A percentile compares a stretch with the other conserved stretches of the same genome.
phyloP scores from a whole-genome alignment of 2,888 invertebrate species.

The Andrena hattorfiana region DNA sequence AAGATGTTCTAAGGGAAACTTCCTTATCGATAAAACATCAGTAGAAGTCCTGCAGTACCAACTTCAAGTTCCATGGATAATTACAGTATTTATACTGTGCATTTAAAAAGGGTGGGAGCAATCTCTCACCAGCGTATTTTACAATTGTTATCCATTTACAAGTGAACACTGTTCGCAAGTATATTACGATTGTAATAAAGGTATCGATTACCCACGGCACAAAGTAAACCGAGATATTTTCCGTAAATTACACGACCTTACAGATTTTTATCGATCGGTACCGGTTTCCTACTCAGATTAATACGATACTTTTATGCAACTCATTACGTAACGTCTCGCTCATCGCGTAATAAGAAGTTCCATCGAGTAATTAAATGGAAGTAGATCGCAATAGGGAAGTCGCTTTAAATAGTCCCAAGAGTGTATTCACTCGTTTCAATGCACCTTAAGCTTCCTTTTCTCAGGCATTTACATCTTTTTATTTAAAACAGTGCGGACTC shows the following conservation, averaged over 20 bases:
- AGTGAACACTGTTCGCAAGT: background rate
- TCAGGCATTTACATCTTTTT: background rate
- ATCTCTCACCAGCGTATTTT: too few species aligned
- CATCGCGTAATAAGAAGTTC: constrained; percentile 11
- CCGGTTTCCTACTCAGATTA: constrained; percentile 28
- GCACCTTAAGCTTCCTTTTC: background rate
- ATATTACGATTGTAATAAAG: background rate
- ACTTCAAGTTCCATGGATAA: too few species aligned
- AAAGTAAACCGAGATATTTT: constrained; percentile 1
- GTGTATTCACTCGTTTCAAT: background rate
- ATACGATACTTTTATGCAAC: constrained; percentile 48
- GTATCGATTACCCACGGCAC: constrained; percentile 20
- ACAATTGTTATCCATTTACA: background rate
- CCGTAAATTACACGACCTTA: constrained; percentile 15
- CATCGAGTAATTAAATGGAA: constrained; percentile 39
- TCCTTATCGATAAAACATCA: constrained; percentile 27
- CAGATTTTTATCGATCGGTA: constrained; percentile 29
- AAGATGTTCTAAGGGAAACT: background rate
- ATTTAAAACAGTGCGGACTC: background rate
- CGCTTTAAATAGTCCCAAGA: constrained; percentile 26
- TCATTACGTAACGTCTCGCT: constrained; percentile 43
- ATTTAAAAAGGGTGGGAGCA: background rate
- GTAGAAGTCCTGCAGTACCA: background rate
- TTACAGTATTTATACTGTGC: background rate
- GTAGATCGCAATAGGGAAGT: constrained; percentile 15